Base-by-base conservation (phyloP, 1,140 invertebrate genomes). In the Aphidius gifuensis region DNA sequence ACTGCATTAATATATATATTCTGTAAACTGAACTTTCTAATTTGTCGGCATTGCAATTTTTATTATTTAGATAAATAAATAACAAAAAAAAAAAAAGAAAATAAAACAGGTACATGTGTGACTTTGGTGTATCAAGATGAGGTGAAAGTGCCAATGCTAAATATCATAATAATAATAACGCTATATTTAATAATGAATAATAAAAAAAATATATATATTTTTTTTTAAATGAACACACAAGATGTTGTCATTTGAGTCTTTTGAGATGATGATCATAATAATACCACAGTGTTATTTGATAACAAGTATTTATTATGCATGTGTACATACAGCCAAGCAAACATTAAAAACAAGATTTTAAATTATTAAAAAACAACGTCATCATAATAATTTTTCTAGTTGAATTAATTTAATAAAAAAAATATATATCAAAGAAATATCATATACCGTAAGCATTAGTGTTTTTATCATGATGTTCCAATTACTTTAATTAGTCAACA, bases 21-120 rank as follows among this genome's bases (percentile, higher is more conserved):
- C 23, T 32, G 23, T 32, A 32, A 32, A 32, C 23, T 1, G 4
- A 44, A 62, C 61, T 62, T 62, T 62, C 61, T 21, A 62, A 62
- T 62, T 62, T 58, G 46, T 48, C 55, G 45, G 23, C 40, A 57
- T 43, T 57, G 54, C 55, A 62, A 23, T 62, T 57, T 45, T 58
- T 47, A 55, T 32, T 21, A 40, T 16, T 16, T 16, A 16, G 16
- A 16, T 0, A 16, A 16, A 16, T 16, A 16, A 16, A 16, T 16
- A 16, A 16, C 16, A 16, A 16, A 16, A 16, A 23, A 45, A 53
- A 43, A 54, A 54, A n/a, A 42, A n/a, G 16, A 6, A 49, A 16
- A 49, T 16, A 49, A 7, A 49, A 32, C 23, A 49, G 47, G 6
- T 49, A 49, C 47, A 21, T n/a, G 47, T 49, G 16, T 16, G 23